Base-by-base conservation (phyloP, 2,113 vertebrate genomes). In the Bubo scandiacus region DNA sequence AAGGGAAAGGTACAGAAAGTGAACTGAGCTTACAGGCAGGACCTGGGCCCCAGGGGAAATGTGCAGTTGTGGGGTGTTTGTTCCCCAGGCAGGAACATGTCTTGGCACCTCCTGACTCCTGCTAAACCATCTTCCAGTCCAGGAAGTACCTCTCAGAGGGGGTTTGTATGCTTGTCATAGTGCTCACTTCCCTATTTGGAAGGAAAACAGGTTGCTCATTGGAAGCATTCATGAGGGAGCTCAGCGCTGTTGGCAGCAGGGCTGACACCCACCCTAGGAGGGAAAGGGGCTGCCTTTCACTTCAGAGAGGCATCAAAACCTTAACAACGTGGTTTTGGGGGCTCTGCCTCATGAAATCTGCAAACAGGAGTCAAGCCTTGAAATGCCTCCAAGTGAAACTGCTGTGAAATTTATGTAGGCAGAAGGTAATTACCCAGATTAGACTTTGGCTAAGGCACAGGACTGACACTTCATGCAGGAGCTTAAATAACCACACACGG, bases 351-450 rank as follows among this genome's bases (percentile, higher is more conserved):
- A 0, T 5, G 43, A 3, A 17, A 43, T 83, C 85, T 82, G 52
- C 40, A 58, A 86, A 70, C 3, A 89, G 36, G n/a, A 91, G 22
- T 29, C 19, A 32, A 21, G 68, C 45, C 55, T 91, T 65, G 79
- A 96, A 94, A 85, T 18, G 52, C 11, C 57, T 95, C 81, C 92
- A 81, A 63, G 62, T n/a, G 58, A 92, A 94, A 80, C 42, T 2
- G 0, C 68, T 57, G 68, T 6, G 49, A 80, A 86, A 81, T 62
- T 57, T 32, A 61, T 51, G 65, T 25, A 61, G 74, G 79, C 63
- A 91, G 87, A 96, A 93, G 70, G 87, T 25, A 68, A 96, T 52
- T 22, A 73, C 59, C 70, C 67, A 73, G 86, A 82, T 79, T 54
- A 89, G 83, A 61, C 62, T 75, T 68, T 86, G 96, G 88, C 80